Evolutionary conservation across 2,113 vertebrate species (phyloP).

Genomic region (Paraplagusia blochii): DNA sequence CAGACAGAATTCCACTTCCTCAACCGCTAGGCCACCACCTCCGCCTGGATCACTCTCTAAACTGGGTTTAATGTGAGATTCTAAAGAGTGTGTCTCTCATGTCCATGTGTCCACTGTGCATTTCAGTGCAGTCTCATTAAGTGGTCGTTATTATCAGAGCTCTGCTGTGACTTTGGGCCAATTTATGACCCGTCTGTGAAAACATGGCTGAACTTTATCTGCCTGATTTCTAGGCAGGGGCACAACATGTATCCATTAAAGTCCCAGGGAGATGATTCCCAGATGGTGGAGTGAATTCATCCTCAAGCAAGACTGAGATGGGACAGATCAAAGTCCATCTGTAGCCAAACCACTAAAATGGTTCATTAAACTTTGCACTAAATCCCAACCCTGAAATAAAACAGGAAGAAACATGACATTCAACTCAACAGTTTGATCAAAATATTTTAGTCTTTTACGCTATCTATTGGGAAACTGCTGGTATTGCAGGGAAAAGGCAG

Average conservation of each 20-base stretch:
- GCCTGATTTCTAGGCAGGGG: slow-evolving; percentile 14
- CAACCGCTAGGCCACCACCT: too few species aligned
- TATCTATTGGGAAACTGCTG: too few species aligned
- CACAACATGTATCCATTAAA: slow-evolving; percentile 32
- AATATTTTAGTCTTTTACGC: too few species aligned
- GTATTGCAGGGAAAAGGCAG: too few species aligned
- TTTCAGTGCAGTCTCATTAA: slow-evolving; percentile 46
- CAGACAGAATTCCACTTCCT: too few species aligned
- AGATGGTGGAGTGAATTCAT: slow-evolving; percentile 64
- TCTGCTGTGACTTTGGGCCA: slow-evolving; percentile 34
- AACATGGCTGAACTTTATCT: slow-evolving; percentile 54
- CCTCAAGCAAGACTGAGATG: slow-evolving; percentile 32
- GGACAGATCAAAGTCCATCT: slow-evolving; percentile 51
- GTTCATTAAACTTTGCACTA: slow-evolving; percentile 15
- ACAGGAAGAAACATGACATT: too few species aligned
- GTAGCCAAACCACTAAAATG: slow-evolving; percentile 3
- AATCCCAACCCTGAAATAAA: too few species aligned
- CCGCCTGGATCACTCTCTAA: too few species aligned
- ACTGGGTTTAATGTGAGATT: not conserved
- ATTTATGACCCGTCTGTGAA: slow-evolving; percentile 63
- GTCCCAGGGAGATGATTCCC: slow-evolving; percentile 62
- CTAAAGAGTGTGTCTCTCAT: slow-evolving; percentile 26
- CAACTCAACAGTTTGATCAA: too few species aligned
- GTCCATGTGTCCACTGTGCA: slow-evolving; percentile 21
- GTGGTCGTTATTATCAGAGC: slow-evolving; percentile 39